These are phyloP conservation scores for Paramormyrops hopkinsi DNA, from an alignment of 2,797 vertebrate species.

Conservation along the genomic window DNA sequence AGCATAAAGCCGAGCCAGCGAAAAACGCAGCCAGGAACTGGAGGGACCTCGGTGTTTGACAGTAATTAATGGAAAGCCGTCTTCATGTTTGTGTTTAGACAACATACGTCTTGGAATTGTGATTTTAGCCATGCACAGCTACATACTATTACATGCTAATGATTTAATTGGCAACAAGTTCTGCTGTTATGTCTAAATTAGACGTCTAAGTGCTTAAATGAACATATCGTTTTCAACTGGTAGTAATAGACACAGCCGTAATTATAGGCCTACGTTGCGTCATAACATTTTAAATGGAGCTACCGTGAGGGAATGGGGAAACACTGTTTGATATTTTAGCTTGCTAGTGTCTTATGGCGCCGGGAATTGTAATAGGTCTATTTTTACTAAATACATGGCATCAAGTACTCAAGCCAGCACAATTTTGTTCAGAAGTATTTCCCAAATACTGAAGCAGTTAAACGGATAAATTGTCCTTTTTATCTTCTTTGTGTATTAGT, in stretches of 20 bases:
- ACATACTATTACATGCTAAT: conserved; percentile 3
- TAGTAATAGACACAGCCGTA: background rate
- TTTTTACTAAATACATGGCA: background rate
- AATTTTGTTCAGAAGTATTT: background rate
- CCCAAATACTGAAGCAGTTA: background rate
- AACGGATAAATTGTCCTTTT: background rate
- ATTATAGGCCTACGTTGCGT: background rate
- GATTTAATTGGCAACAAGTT: background rate
- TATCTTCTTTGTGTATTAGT: background rate
- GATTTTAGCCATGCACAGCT: conserved; percentile 1
- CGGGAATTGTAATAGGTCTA: background rate
- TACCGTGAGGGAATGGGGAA: background rate
- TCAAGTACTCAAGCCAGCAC: background rate
- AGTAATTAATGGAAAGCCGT: conserved; percentile 16
- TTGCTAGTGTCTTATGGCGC: background rate
- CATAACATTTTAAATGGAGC: background rate
- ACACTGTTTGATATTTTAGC: background rate
- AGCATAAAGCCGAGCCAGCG: background rate
- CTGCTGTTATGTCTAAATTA: background rate
- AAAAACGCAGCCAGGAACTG: background rate
- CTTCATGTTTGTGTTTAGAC: conserved; percentile 12
- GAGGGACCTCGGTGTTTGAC: background rate
- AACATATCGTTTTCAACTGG: background rate
- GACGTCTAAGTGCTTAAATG: background rate
- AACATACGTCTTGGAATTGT: background rate